Evolutionary conservation across 2,888 invertebrate genomes (phyloP).

Genomic region (Cepaea hortensis): DNA sequence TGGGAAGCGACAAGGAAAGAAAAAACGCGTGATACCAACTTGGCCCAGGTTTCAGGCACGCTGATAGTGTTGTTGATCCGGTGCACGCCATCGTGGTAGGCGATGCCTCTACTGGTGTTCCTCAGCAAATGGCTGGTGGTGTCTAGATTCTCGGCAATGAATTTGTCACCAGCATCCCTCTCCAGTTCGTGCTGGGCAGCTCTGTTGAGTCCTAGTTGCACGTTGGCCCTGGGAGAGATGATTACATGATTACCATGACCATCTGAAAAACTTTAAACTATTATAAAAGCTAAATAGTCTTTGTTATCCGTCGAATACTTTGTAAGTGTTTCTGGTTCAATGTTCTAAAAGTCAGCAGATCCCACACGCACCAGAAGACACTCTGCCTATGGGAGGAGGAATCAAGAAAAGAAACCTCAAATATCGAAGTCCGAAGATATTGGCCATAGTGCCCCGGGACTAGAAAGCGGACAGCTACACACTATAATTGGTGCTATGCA

Average conservation of each 20-base stretch:
- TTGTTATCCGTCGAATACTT: too few species aligned
- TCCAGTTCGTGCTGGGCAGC: slow-evolving; percentile 85
- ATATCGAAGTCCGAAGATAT: too few species aligned
- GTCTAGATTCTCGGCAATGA: slow-evolving; percentile 81
- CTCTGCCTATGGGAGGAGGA: too few species aligned
- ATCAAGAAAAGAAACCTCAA: too few species aligned
- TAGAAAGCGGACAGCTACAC: too few species aligned
- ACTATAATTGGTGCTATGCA: too few species aligned
- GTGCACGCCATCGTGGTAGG: slow-evolving; percentile 72
- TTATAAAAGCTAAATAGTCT: too few species aligned
- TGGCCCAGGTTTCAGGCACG: slow-evolving; percentile 76
- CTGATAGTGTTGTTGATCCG: slow-evolving; percentile 68
- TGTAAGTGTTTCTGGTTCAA: too few species aligned
- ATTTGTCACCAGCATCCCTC: slow-evolving; percentile 90
- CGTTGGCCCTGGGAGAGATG: slow-evolving; percentile 62
- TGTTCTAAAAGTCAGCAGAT: too few species aligned
- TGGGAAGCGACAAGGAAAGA: neutral
- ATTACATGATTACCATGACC: neutral
- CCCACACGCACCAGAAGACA: too few species aligned
- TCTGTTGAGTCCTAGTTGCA: slow-evolving; percentile 74
- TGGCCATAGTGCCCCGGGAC: too few species aligned
- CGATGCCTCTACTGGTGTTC: slow-evolving; percentile 72
- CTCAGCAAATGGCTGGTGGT: slow-evolving; percentile 65
- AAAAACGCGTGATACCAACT: slow-evolving; percentile 18
- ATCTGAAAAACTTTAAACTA: too few species aligned